Base-by-base conservation (phyloP, 2,797 vertebrate genomes). In the Diglossa cyanea region DNA sequence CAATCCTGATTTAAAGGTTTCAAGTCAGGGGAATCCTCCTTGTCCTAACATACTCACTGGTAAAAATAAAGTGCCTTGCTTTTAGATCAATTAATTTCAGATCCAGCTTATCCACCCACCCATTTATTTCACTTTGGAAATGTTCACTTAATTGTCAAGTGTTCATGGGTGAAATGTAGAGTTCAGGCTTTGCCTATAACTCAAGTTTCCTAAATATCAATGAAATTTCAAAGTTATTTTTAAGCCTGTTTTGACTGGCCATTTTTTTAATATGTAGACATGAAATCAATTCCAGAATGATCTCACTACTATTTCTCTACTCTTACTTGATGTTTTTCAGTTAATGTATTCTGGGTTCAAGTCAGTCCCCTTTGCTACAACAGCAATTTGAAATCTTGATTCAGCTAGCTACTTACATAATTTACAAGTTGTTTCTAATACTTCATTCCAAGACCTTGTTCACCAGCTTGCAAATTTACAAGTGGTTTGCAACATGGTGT, bases 271-370 rank as follows among this genome's bases (percentile, higher is more conserved):
- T 28, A 54, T 17, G 39, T 19, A 62, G 86, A 86, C 76, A 81
- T 61, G 58, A 93, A 88, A 94, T 88, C 80, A 88, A 78, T 90
- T 65, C 39, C n/a, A 78, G 62, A 86, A 92, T 79, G 33, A 75
- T 58, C 47, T 73, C 48, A 48, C 13, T 60, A 58, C 47, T 79
- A 70, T 78, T 94, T 85, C 8, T 90, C 66, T 81, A 28, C 31
- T 47, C 30, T 7, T 62, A 54, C 26, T 45, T 76, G 77, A 96
- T 66, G 23, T 45, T 87, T 95, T 90, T 57, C 83, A 81, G 66
- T 66, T 93, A 93, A 88, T 44, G 17, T 71, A 66, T 62, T 90
- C 62, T 54, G 47, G 17, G 3, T 86, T 94, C 66, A 75, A 42
- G 23, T 45, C 57, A 86, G 14, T 74, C 21, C 19, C 7, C 23